Evolutionary conservation across 2,113 vertebrate species (phyloP), one percentile per base, ranked within the genome.

Genomic region (Coregonus clupeaformis): DNA sequence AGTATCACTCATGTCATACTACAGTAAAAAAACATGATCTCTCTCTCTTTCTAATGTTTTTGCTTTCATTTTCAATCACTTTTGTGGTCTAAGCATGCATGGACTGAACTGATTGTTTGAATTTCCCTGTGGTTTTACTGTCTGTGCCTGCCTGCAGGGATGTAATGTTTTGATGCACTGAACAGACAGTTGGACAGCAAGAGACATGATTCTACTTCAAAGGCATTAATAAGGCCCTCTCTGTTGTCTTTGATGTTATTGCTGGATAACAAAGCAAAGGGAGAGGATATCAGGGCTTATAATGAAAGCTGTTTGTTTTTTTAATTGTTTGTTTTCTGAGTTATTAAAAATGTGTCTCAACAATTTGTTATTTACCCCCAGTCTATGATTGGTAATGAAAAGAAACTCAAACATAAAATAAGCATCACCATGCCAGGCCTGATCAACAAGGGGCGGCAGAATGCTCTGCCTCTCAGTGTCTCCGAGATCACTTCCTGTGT

Each of bases 401-500:
- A 74, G 77, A 20, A 78, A 89, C 80, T 52, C 13, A 80, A 62
- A 84, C 76, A 66, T 89, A 82, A 89, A 85, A 78, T 18, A 9
- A 0, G 36, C 80, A 78, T 22, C 80, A 80, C 77, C 81, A 98
- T 99, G 97, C 97, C 96, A 0, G 97, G 97, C 77, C 93, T 99
- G 79, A 90, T 99, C 29, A 98, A 97, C 90, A 84, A 89, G 76
- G 75, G 52, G 5, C 97, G 91, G 0, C 72, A 85, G 64, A 92
- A 86, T 12, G 88, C 91, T 0, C 83, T 99, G 77, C 97, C 96
- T 5, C 96, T 99, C 85, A 93, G 93, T 0, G 79, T 94, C 0
- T 97, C 96, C 0, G 94, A 98, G 49, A 94, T 99, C 89, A 96
- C 95, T 1, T 94, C 96, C 42, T 98, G 95, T 0, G 95, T 99